A percentile compares a stretch with the other conserved stretches of the same genome.
These are phyloP conservation scores for Cyprinodon variegatus DNA, from an alignment of 2,113 vertebrate genomes.

Conservation along the genomic window DNA sequence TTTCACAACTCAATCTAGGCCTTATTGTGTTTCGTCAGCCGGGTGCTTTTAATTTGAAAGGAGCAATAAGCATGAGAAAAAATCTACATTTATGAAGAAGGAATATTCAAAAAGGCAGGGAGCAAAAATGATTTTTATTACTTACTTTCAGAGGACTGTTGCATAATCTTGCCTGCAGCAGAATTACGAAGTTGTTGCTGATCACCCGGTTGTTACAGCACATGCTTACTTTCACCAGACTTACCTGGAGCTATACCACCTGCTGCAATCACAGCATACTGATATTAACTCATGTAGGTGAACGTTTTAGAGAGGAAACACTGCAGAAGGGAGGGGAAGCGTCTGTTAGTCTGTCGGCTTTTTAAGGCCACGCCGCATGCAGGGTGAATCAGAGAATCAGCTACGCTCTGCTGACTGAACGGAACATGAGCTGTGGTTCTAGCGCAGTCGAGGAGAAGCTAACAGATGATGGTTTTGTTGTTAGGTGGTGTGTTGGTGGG, in stretches of 20 bases:
- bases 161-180: slow-evolving; percentile 8
- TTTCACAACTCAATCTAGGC: background rate
- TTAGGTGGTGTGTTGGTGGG: slow-evolving; percentile 7
- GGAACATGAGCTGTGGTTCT: background rate
- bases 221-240: slow-evolving; percentile 28
- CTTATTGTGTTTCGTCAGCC: background rate
- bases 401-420: slow-evolving; percentile 27
- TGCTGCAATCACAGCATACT: slow-evolving; percentile 21
- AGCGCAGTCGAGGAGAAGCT: slow-evolving; percentile 37
- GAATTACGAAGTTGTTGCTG: slow-evolving; percentile 10
- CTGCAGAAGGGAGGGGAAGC: background rate
- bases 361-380: slow-evolving; percentile 21
- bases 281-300: slow-evolving; percentile 6
- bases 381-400: slow-evolving; percentile 54
- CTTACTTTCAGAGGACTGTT: background rate
- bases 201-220: slow-evolving; percentile 36
- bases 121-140: background rate
- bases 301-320: background rate
- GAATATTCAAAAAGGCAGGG: background rate
- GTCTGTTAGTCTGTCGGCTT: slow-evolving; percentile 17
- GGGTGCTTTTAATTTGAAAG: background rate
- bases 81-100: slow-evolving; percentile 4
- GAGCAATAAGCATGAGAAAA: background rate
- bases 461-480: slow-evolving; percentile 29
- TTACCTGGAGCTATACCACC: slow-evolving; percentile 43